phyloP scores from a whole-genome alignment of 2,888 invertebrate genomes.

The Scaptomyza polygonia region DNA sequence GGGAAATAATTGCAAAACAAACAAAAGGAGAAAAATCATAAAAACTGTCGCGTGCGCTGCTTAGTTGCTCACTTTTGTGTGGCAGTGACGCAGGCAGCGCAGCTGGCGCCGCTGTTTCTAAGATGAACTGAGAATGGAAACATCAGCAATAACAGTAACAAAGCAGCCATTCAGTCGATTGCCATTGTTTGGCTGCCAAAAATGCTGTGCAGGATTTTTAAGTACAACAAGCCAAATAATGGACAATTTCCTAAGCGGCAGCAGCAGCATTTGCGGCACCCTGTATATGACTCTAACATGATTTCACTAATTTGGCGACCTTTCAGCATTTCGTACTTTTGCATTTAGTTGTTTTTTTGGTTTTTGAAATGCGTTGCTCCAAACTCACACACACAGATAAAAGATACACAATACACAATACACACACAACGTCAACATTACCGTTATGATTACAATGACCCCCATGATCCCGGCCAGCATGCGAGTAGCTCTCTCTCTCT shows the following conservation, averaged over 20 bases:
- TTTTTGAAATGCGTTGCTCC: conserved; percentile 31
- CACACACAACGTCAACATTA: conserved; percentile 54
- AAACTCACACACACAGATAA: not conserved
- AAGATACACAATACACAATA: conserved; percentile 23
- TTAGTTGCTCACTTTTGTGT: conserved; percentile 38
- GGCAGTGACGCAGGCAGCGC: conserved; percentile 41
- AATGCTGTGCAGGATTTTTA: conserved; percentile 9
- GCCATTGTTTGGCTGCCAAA: conserved; percentile 68
- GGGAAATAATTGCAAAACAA: conserved; percentile 75
- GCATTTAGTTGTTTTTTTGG: conserved; percentile 28
- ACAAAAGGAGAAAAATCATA: conserved; percentile 45
- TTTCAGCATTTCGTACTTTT: conserved; percentile 35
- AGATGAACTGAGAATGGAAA: conserved; percentile 2
- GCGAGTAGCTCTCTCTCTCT: conserved; percentile 1
- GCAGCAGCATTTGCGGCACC: conserved; percentile 36
- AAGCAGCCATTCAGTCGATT: conserved; percentile 43
- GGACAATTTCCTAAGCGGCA: conserved; percentile 10
- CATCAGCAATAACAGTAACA: conserved; percentile 10
- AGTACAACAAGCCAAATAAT: conserved; percentile 4
- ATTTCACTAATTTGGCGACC: conserved; percentile 59
- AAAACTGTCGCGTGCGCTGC: conserved; percentile 54
- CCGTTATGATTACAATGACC: conserved; percentile 79
- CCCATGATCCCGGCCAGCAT: conserved; percentile 75
- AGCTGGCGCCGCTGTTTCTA: conserved; percentile 31
- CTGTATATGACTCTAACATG: conserved; percentile 29